Evolutionary conservation across 2,888 invertebrate genomes (phyloP), one percentile per base, ranked within the genome.

Genomic region (Zele albiditarsus): DNA sequence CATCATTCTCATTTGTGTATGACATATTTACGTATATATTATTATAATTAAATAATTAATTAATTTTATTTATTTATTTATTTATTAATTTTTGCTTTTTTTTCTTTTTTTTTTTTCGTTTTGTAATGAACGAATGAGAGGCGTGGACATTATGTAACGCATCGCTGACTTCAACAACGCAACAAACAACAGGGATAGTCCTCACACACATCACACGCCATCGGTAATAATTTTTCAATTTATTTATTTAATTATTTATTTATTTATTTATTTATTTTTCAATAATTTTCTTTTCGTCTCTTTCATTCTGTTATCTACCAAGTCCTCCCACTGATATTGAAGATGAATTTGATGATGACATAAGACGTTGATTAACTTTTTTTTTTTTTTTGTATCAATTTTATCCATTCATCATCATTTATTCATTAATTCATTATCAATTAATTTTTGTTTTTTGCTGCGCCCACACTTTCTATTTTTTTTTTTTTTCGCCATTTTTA

Each of bases 121-220:
- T 69, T 66, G 53, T 16, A 25, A 42, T 68, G 60, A 66, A 62
- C 27, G 25, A 58, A 58, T 23, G 60, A 60, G 70, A 70, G 70
- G 31, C 60, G 33, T 60, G 42, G 60, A 70, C 42, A 16, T 70
- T 31, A 28, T 6, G 8, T 53, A 53, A 53, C 60, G 60, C 33
- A 31, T 58, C 42, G 57, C 60, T 33, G 42, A 33, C 27, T 57
- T 33, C 42, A 58, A 60, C 58, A 70, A 70, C 42, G 70, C 60
- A 68, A 68, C 23, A 68, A 53, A 68, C 57, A 68, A 68, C 68
- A 68, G 16, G 42, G 23, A 68, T n/a, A 68, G 53, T 31, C 53
- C n/a, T 31, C 20, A 53, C 53, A 27, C 53, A 20, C 10, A 68
- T 53, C 68, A 49, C 46, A 57, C 68, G 31, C 23, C 31, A 57